A percentile compares a stretch with the other conserved stretches of the same genome.
These are phyloP conservation scores for Norana najaformis DNA, from an alignment of 2,888 invertebrate species.

Conservation along the genomic window DNA sequence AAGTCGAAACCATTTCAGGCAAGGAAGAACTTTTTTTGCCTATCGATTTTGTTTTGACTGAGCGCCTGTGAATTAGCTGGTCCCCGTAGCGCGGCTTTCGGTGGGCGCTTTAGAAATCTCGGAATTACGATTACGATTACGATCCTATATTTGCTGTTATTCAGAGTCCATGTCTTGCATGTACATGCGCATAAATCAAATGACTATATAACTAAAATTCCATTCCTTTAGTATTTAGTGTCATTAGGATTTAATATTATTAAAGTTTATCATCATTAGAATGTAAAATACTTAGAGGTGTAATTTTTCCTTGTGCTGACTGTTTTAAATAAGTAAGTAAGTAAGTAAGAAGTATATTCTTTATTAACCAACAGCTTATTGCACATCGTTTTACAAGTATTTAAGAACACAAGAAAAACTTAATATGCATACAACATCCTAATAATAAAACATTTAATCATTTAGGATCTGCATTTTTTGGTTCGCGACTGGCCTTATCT, in stretches of 20 bases:
- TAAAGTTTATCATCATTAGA: background rate
- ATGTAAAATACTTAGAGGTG: background rate
- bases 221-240: background rate
- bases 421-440: background rate
- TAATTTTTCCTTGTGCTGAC: background rate
- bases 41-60: background rate
- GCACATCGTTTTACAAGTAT: too few relatives aligned
- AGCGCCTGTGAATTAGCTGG: background rate
- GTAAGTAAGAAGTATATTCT: too few relatives aligned
- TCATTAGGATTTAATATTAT: background rate
- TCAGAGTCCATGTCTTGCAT: too few relatives aligned
- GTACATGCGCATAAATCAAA: too few relatives aligned
- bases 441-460: background rate
- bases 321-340: too few relatives aligned
- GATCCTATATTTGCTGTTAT: background rate
- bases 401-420: background rate
- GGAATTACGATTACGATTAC: background rate
- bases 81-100: too few relatives aligned
- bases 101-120: too few relatives aligned
- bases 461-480: slow-evolving; percentile 57
- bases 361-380: too few relatives aligned
- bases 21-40: background rate
- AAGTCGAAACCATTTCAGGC: slow-evolving; percentile 77
- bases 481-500: slow-evolving; percentile 91
- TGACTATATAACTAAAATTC: too few relatives aligned